Evolutionary conservation across 2,888 invertebrate genomes (phyloP), one percentile per base, ranked within the genome.

Genomic region (Boloria euphrosyne): DNA sequence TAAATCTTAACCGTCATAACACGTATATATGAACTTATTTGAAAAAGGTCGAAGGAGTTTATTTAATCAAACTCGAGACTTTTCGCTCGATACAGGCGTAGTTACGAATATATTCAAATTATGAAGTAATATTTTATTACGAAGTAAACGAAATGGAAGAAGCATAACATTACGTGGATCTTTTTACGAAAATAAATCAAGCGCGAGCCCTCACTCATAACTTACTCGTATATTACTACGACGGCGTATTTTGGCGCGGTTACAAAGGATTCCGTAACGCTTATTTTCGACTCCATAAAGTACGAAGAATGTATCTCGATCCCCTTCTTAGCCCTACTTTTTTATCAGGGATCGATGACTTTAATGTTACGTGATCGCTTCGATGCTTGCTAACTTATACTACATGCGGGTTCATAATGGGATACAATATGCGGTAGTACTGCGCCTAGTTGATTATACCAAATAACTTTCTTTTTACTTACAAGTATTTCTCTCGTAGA

Each of bases 401-500:
- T 17, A 31, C 17, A 53, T 53, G 13, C 55, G 22, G 57, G 57
- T 13, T 57, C 14, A 10, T 57, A 27, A 27, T n/a, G 22, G 0
- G 31, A 38, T 10, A 38, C 31, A 7, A 31, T 6, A 31, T 31
- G 31, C 10, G 10, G 31, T 38, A 38, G 10, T 38, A 38, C 10
- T 38, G 2, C 31, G 31, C 10, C 7, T 31, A 31, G 31, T 1
- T 31, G 10, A 7, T 10, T n/a, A 53, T 22, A 6, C 4, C 5
- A 17, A 49, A n/a, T 49, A 7, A 53, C 13, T n/a, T 18, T 13
- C 10, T 49, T n/a, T n/a, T n/a, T 49, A 7, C 16, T 17, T 3
- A 59, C 17, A 38, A 14, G 3, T 17, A 49, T 38, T 31, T 14
- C 76, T 77, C 93, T 93, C 18, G 70, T 94, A 97, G 97, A 98